A percentile compares a stretch with the other conserved stretches of the same genome.
Conservation (phyloP, 2,113 vertebrate species). For the Nymphicus hollandicus region DNA sequence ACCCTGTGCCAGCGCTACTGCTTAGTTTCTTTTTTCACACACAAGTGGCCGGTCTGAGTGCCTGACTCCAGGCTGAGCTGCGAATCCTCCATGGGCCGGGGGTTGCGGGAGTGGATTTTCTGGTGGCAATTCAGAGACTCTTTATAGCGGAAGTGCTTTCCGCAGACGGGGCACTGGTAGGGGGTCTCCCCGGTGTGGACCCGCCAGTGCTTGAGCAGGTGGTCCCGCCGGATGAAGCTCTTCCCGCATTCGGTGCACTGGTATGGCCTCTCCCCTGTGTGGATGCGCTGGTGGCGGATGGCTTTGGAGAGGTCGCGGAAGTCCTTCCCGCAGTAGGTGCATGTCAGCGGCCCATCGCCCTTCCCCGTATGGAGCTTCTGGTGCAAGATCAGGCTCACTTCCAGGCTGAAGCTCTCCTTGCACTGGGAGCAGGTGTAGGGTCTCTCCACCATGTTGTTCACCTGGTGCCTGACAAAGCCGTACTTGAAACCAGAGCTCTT, state of each 20-base stretch:
- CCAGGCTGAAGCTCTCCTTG: conserved; percentile 86
- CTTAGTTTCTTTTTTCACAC: conserved; percentile 56
- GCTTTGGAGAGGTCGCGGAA: conserved; percentile 77
- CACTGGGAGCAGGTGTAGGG: conserved; percentile 88
- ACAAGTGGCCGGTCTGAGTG: background rate
- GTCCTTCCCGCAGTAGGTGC: conserved; percentile 77
- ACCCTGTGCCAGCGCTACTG: background rate
- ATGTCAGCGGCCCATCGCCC: conserved; percentile 78
- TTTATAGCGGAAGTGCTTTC: conserved; percentile 81
- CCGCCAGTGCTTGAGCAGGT: conserved; percentile 90
- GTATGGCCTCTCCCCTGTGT: conserved; percentile 91
- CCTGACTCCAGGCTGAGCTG: conserved; percentile 13
- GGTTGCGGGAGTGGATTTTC: conserved; percentile 75
- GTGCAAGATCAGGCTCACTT: conserved; percentile 88
- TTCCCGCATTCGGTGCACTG: conserved; percentile 89
- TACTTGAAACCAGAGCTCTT: conserved; percentile 64
- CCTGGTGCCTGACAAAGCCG: conserved; percentile 21
- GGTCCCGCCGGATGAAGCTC: conserved; percentile 88
- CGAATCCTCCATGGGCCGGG: background rate
- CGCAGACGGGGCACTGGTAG: conserved; percentile 77
- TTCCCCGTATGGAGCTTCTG: conserved; percentile 81
- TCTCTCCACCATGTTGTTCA: conserved; percentile 81
- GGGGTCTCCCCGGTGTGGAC: conserved; percentile 84
- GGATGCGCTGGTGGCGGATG: conserved; percentile 77
- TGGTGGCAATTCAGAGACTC: conserved; percentile 82